phyloP scores from a whole-genome alignment of 2,797 vertebrate species.

The Chelonia mydas region DNA sequence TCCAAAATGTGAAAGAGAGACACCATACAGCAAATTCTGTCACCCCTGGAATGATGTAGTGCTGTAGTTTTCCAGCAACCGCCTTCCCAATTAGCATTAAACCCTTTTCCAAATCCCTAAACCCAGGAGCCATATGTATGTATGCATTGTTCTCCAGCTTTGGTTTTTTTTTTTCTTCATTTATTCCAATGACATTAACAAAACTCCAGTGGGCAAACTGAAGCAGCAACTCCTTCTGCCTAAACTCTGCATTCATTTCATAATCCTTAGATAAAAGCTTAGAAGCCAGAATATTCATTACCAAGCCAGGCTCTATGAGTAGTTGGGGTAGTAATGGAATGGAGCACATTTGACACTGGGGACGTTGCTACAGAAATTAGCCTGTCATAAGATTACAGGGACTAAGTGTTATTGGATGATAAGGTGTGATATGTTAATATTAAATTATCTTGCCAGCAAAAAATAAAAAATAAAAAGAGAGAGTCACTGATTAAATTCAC shows the following conservation, averaged over 20 bases:
- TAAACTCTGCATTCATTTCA: conserved; percentile 72
- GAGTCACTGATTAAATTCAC: conserved; percentile 56
- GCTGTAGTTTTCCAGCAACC: rapidly evolving
- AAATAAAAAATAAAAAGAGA: neutral
- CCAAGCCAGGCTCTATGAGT: neutral
- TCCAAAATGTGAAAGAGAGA: neutral
- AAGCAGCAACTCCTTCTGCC: conserved; percentile 72
- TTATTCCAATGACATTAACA: conserved; percentile 27
- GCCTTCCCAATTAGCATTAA: conserved; percentile 40
- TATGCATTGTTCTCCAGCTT: conserved; percentile 9
- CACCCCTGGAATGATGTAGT: neutral
- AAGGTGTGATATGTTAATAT: conserved; percentile 78
- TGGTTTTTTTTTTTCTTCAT: conserved; percentile 14
- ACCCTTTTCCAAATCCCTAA: conserved; percentile 28
- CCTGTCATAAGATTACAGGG: conserved; percentile 76
- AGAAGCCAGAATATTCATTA: conserved; percentile 75
- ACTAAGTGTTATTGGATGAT: conserved; percentile 77
- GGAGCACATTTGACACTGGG: conserved; percentile 74
- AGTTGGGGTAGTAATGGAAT: conserved; percentile 57
- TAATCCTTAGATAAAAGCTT: conserved; percentile 78
- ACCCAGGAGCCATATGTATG: rapidly evolving
- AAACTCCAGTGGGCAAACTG: conserved; percentile 45
- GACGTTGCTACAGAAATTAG: conserved; percentile 76
- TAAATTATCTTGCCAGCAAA: conserved; percentile 64
- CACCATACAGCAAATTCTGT: neutral